Evolutionary conservation across 2,888 invertebrate species (phyloP).

Genomic region (Phyllotreta cruciferae): DNA sequence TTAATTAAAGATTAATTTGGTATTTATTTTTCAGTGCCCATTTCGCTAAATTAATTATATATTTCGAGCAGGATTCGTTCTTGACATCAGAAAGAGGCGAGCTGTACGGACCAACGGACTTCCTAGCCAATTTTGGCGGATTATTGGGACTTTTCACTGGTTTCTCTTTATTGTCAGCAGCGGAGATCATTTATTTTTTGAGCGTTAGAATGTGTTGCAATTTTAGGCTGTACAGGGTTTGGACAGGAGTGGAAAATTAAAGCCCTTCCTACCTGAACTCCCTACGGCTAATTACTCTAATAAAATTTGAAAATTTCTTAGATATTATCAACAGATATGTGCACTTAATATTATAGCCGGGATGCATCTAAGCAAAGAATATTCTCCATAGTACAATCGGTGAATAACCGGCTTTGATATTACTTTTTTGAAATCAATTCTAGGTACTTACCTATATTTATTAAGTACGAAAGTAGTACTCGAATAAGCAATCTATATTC

Average conservation of each 20-base stretch:
- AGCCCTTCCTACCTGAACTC: not conserved
- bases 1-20: not conserved
- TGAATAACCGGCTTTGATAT: too few species aligned
- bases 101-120: conserved; percentile 50
- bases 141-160: conserved; percentile 53
- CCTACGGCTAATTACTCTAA: too few species aligned
- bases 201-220: conserved; percentile 59
- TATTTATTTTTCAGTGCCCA: conserved; percentile 39
- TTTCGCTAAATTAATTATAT: conserved; percentile 44
- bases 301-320: too few species aligned
- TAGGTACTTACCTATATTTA: too few species aligned
- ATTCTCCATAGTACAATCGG: too few species aligned
- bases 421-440: too few species aligned
- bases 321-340: too few species aligned
- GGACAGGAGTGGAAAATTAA: conserved; percentile 46
- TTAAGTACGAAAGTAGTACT: too few species aligned
- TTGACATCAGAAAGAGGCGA: conserved; percentile 50
- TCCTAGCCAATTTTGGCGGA: conserved; percentile 52
- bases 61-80: conserved; percentile 49
- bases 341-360: too few species aligned
- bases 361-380: too few species aligned
- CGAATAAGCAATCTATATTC: too few species aligned
- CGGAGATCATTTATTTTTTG: conserved; percentile 65
- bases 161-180: conserved; percentile 59
- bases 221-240: conserved; percentile 47